phyloP scores from a whole-genome alignment of 2,888 invertebrate species.

The Spisula solida region DNA sequence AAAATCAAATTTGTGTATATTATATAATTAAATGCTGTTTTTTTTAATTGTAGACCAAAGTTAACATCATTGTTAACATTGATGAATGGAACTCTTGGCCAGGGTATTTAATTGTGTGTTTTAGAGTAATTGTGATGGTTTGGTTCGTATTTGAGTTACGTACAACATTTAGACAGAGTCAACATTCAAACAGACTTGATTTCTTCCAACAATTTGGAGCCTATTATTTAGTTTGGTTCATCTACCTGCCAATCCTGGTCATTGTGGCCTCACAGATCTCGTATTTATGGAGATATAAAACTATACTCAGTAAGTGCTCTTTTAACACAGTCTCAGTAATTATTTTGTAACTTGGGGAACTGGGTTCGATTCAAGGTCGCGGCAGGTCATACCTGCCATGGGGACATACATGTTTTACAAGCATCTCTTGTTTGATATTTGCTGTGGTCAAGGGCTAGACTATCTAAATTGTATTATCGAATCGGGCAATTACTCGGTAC shows the following conservation, averaged over 20 bases:
- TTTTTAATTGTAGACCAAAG: constrained; percentile 92
- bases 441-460: too few relatives aligned
- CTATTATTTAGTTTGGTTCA: constrained; percentile 99
- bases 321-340: too few relatives aligned
- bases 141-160: constrained; percentile 94
- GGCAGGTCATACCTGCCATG: too few relatives aligned
- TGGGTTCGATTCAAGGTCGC: too few relatives aligned
- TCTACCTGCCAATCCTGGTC: constrained; percentile 97
- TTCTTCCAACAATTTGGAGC: constrained; percentile 99
- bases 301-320: constrained; percentile 93
- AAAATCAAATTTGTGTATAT: too few relatives aligned
- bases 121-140: constrained; percentile 94
- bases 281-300: constrained; percentile 97
- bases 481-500: too few relatives aligned
- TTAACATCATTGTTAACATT: constrained; percentile 97
- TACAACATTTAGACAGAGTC: constrained; percentile 92
- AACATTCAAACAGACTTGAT: constrained; percentile 94
- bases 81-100: constrained; percentile 99
- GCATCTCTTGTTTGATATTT: too few relatives aligned
- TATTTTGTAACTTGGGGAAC: too few relatives aligned
- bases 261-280: constrained; percentile 97
- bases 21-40: not conserved
- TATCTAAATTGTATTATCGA: too few relatives aligned
- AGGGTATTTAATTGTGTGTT: constrained; percentile 96
- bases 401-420: too few relatives aligned